These are phyloP conservation scores for Drosophila atroscutellata DNA, from an alignment of 2,888 invertebrate genomes.

Conservation along the genomic window DNA sequence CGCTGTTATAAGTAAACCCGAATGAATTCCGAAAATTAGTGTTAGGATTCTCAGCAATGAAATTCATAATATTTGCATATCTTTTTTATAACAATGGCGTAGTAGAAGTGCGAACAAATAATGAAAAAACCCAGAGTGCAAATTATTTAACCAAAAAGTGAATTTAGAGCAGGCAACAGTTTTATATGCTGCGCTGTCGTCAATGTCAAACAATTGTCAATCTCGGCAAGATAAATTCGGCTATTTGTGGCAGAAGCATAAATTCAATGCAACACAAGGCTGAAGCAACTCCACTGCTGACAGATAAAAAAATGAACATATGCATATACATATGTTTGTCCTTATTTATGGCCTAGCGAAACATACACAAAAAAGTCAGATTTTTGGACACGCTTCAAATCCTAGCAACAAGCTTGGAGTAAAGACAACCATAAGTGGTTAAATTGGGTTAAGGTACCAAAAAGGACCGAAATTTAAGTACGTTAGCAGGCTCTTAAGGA, in stretches of 20 bases:
- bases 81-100: neutral
- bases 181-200: constrained; percentile 1
- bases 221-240: constrained; percentile 20
- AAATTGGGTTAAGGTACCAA: neutral
- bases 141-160: constrained; percentile 44
- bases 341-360: constrained; percentile 3
- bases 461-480: neutral
- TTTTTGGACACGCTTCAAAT: constrained; percentile 17
- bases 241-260: constrained; percentile 56
- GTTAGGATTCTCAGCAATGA: neutral
- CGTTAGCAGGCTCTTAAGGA: neutral
- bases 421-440: neutral
- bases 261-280: constrained; percentile 46
- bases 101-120: neutral
- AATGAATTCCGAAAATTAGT: neutral
- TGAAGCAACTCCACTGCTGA: neutral
- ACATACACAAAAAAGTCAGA: neutral
- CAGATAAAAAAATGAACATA: neutral
- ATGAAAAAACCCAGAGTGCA: neutral
- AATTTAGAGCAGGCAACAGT: constrained; percentile 9
- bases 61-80: neutral
- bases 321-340: neutral
- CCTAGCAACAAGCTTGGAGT: constrained; percentile 18
- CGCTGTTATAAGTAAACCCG: neutral
- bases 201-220: constrained; percentile 60